These are phyloP conservation scores for Halocaridina rubra DNA, from an alignment of 2,888 invertebrate genomes.

Conservation along the genomic window DNA sequence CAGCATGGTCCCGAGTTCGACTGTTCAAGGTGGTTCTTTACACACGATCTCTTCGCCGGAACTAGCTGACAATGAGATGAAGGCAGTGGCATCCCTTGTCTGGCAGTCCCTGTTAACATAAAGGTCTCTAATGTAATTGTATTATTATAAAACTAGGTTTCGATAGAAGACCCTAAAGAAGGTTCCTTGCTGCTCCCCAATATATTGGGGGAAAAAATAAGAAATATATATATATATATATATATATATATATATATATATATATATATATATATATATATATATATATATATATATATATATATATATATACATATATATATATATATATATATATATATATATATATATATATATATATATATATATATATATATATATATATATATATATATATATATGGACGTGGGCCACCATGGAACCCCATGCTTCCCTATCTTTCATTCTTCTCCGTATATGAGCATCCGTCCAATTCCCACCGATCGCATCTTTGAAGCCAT, in stretches of 20 bases:
- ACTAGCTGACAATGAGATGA: neutral
- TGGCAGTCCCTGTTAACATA: neutral
- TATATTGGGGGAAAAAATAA: neutral
- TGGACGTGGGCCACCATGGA: too few relatives aligned
- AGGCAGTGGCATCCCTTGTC: neutral
- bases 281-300: conserved; percentile 1
- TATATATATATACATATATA: neutral
- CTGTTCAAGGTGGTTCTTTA: too few relatives aligned
- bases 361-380: neutral
- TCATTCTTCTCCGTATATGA: too few relatives aligned
- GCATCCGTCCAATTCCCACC: too few relatives aligned
- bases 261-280: neutral
- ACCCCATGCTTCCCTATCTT: too few relatives aligned
- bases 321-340: too few relatives aligned
- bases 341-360: neutral
- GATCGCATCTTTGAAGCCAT: too few relatives aligned
- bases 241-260: neutral
- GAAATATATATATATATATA: too few relatives aligned
- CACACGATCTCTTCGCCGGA: too few relatives aligned
- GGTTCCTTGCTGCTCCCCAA: neutral
- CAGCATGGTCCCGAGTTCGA: too few relatives aligned
- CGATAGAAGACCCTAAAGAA: neutral
- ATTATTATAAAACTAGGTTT: neutral
- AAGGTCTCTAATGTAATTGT: neutral
- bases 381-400: conserved; percentile 16